Evolutionary conservation across 2,113 vertebrate genomes (phyloP), one percentile per base, ranked within the genome.

Genomic region (Chamaetylas fuelleborni): DNA sequence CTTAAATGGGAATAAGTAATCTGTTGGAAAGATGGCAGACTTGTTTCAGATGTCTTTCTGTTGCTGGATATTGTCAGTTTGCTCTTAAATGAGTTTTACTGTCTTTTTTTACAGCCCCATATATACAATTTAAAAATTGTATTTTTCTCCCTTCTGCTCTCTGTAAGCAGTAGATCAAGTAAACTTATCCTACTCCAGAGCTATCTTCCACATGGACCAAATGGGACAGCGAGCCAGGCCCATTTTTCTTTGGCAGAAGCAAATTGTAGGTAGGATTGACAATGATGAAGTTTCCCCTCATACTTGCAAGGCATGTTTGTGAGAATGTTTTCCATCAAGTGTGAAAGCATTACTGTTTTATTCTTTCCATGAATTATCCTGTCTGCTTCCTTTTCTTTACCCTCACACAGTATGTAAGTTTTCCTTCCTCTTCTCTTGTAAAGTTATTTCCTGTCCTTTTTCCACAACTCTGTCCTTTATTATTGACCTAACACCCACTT

Each of bases 361-460:
- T 31, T 40, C 58, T 89, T 95, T 66, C 93, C 86, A 53, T 88
- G 58, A 92, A 73, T 93, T 94, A 91, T 77, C 70, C 87, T 72
- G 33, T 62, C 77, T 73, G 38, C 26, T 92, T 92, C 93, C 76
- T 92, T 85, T 95, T 64, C 60, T 95, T 77, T 72, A 73, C 38
- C 23, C 57, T 78, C n/a, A 54, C 36, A 54, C 11, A 64, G 26
- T 76, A 33, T 67, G 31, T 28, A 90, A 88, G 60, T 73, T 81
- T 93, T 92, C 71, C 66, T 61, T 95, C 90, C 82, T 88, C 14
- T 79, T 83, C 64, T 89, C 81, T 83, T 26, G 4, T 73, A 1
- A 81, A 82, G 62, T 92, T 82, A 16, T 43, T 92, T 95, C 92
- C 79, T 90, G 85, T 74, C 51, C 38, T 76, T 88, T 93, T 91